These are phyloP conservation scores for Nothobranchius furzeri DNA, from an alignment of 2,113 vertebrate species.

Conservation along the genomic window DNA sequence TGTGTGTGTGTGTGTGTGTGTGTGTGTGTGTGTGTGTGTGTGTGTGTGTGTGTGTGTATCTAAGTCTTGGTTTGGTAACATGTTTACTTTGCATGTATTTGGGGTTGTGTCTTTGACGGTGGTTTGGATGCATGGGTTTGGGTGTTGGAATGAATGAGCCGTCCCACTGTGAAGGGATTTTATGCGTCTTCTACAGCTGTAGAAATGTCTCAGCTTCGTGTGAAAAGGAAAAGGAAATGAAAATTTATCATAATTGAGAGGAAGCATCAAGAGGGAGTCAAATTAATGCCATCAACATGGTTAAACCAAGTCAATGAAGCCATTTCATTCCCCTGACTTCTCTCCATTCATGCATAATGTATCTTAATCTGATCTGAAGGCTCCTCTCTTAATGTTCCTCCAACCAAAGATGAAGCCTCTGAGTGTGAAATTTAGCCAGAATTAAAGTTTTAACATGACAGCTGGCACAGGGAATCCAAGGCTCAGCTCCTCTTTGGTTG, in stretches of 20 bases:
- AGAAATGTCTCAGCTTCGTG: conserved; percentile 21
- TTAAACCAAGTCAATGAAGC: conserved; percentile 59
- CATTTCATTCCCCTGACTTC: conserved; percentile 39
- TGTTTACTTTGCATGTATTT: conserved; percentile 14
- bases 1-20: conserved; percentile 1
- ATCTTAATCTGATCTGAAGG: conserved; percentile 72
- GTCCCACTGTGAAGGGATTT: conserved; percentile 11
- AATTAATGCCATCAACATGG: conserved; percentile 54
- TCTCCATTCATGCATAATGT: conserved; percentile 60
- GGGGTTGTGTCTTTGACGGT: conserved; percentile 5
- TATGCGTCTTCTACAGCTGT: conserved; percentile 20
- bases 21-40: not conserved
- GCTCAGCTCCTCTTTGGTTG: conserved; percentile 65
- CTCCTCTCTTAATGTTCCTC: conserved; percentile 66
- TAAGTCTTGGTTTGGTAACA: conserved; percentile 6
- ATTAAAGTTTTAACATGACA: conserved; percentile 77
- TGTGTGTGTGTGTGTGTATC: conserved; percentile 5
- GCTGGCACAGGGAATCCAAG: conserved; percentile 62
- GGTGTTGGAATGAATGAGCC: conserved; percentile 14
- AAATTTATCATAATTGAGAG: conserved; percentile 29
- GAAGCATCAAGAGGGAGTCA: conserved; percentile 17
- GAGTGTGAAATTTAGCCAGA: conserved; percentile 73
- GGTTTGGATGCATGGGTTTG: conserved; percentile 10
- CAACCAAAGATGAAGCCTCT: conserved; percentile 61
- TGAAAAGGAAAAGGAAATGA: conserved; percentile 37